Evolutionary conservation across 1,140 invertebrate genomes (phyloP), one percentile per base, ranked within the genome.

Genomic region (Aphelinus atriplicis): DNA sequence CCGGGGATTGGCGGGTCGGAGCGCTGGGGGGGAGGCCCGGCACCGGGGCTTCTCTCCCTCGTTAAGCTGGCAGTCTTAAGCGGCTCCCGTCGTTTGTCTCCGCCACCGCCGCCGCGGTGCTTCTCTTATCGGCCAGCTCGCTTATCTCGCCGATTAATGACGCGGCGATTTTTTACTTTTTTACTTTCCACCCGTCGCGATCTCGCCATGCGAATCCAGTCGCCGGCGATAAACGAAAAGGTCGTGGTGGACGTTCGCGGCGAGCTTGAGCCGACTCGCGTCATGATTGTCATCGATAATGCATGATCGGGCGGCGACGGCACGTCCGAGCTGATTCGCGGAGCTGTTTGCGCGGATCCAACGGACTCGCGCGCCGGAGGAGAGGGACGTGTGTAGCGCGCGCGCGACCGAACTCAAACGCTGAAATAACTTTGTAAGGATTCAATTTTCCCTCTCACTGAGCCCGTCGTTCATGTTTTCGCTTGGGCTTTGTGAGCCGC

Each of bases 1-100:
- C 6, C 7, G 3, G 66, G 46, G 81, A 87, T 87, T 88, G 86
- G 86, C 64, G 42, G 53, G 46, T 26, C 26, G 26, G 26, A 26
- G 26, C 26, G 26, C 26, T 26, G 26, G 26, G 26, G 26, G 10
- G 45, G 3, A 53, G 9, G 47, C 47, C 46, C 10, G 51, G 42
- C 2, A 51, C 42, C n/a, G 51, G 64, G n/a, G 26, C 64, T 42
- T 6, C 45, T 62, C 58, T 63, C 46, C 61, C 45, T 66, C 64
- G 64, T 56, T 66, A 66, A 66, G 46, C 26, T 26, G 45, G 26
- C 10, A 66, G 43, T 76, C 53, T 69, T 67, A 69, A 69, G 60
- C 53, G 55, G 48, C 66, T 46, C 55, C 10, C 46, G n/a, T 58
- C 55, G n/a, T 58, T 58, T 68, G 45, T 68, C 55, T 67, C 65